phyloP scores from a whole-genome alignment of 2,888 invertebrate genomes.

The Spisula subtruncata region DNA sequence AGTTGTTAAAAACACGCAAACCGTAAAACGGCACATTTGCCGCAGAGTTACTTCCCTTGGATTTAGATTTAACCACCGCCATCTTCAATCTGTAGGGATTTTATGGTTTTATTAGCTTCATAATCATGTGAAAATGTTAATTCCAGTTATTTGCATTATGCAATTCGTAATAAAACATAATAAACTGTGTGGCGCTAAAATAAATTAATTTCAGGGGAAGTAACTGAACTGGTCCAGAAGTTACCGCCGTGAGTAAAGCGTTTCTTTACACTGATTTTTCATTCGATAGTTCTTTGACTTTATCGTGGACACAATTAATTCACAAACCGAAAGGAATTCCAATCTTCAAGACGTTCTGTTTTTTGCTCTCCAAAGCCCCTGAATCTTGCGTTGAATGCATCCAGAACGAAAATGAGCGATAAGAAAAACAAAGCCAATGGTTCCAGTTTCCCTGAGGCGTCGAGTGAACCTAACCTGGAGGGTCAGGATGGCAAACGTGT shows the following conservation, averaged over 20 bases:
- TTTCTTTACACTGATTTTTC: neutral
- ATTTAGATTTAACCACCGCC: no score
- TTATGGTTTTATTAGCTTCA: no score
- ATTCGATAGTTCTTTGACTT: neutral
- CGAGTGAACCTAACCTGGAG: constrained; percentile 17
- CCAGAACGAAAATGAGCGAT: neutral
- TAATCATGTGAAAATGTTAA: no score
- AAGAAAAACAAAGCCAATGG: neutral
- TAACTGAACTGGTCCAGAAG: no score
- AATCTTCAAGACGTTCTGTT: neutral
- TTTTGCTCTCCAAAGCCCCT: neutral
- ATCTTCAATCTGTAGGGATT: no score
- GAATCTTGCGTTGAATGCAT: neutral
- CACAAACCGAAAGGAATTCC: neutral
- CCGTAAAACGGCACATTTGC: neutral
- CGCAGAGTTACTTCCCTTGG: no score
- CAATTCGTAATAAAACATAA: no score
- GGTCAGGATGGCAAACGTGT: neutral
- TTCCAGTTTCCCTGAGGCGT: neutral
- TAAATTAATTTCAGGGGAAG: neutral
- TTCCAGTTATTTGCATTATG: no score
- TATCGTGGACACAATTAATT: neutral
- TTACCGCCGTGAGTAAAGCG: neutral
- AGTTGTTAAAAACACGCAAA: neutral
- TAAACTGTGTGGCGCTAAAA: no score